Evolutionary conservation across 1,140 invertebrate species (phyloP), one percentile per base, ranked within the genome.

Genomic region (Tribolium castaneum): DNA sequence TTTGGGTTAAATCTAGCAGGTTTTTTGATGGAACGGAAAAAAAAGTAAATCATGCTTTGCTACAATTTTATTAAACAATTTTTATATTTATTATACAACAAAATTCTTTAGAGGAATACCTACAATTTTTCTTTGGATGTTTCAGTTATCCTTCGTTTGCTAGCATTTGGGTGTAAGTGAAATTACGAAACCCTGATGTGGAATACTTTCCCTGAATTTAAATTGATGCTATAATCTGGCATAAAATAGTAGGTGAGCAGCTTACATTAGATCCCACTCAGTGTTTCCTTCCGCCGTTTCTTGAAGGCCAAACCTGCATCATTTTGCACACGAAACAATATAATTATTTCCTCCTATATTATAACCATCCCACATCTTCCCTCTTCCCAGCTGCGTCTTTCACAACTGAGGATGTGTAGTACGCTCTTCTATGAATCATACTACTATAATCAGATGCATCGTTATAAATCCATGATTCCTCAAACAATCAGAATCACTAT

Each of bases 361-460:
- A 52, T 52, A 70, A 72, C 50, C 70, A 49, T 50, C 70, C 70
- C 50, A 72, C 70, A 72, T 70, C 34, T 70, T 59, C 54, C 54
- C 54, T 59, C 7, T 50, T 49, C 14, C 6, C 66, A 70, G 14
- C 70, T 45, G 34, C 39, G 16, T 72, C 62, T 56, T 77, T 51
- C 45, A 45, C 45, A 77, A 77, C 62, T 54, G 49, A 70, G 59
- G 62, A 76, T 70, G 45, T 75, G 49, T 51, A 35, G 51, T 75
- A 35, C 25, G 51, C 25, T 52, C 12, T 59, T 62, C 52, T 54
- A 76, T 76, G 75, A 76, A 50, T 76, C 75, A 76, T 76, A 66
- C 56, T 45, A 34, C 70, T 77, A 71, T 71, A 77, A 77, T 71
- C 62, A 56, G 76, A 77, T 77, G 76, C 66, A 35, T 71, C 76